Percentiles rank a stretch among this genome's conserved stretches.
phyloP scores from a whole-genome alignment of 2,888 invertebrate genomes.

The Dorcus hopei region DNA sequence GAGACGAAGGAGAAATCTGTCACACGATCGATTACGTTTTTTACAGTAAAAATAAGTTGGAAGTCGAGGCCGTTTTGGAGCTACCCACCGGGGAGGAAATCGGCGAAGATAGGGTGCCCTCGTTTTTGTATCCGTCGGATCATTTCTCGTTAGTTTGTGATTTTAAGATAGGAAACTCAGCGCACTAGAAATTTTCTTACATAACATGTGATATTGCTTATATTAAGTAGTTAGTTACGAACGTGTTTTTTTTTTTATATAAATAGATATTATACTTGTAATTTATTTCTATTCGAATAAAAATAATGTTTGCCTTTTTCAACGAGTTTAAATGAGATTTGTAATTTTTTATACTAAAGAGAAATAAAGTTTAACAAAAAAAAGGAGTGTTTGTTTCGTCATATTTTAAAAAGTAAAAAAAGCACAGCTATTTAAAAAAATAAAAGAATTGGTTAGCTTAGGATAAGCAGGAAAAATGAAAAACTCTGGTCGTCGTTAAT shows the following conservation, averaged over 20 bases:
- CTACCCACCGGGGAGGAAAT: slow-evolving; percentile 66
- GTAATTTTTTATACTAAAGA: no score
- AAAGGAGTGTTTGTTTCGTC: no score
- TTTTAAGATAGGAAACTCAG: slow-evolving; percentile 41
- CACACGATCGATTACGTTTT: slow-evolving; percentile 76
- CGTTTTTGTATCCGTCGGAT: slow-evolving; percentile 69
- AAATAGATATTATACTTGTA: neutral
- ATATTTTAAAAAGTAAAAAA: no score
- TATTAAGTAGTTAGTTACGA: neutral
- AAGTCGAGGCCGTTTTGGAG: slow-evolving; percentile 55
- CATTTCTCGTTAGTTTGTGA: slow-evolving; percentile 72
- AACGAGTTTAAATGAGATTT: no score
- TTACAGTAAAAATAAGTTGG: slow-evolving; percentile 57
- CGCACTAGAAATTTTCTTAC: neutral
- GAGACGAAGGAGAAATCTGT: slow-evolving; percentile 67
- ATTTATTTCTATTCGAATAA: neutral
- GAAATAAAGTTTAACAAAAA: no score
- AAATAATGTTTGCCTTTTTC: no score
- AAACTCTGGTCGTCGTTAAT: neutral
- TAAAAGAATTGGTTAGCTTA: neutral
- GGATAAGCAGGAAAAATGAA: neutral
- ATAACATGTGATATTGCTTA: neutral
- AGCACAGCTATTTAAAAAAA: no score
- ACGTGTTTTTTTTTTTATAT: neutral
- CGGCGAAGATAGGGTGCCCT: slow-evolving; percentile 65